phyloP scores from a whole-genome alignment of 2,113 vertebrate species.

The Notothenia rossii region DNA sequence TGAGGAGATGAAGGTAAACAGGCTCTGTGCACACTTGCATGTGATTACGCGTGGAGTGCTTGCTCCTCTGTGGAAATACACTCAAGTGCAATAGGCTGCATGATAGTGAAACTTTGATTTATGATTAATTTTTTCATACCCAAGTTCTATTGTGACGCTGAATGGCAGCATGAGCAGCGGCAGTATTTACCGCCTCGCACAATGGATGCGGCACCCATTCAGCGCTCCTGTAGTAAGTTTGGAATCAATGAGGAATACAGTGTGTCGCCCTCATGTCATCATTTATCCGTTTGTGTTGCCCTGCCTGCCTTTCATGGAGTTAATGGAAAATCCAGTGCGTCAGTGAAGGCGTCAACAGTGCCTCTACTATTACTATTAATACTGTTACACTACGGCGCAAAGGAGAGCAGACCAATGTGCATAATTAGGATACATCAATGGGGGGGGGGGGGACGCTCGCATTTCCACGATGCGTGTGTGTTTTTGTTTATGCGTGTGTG shows the following conservation, averaged over 20 bases:
- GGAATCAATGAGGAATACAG: conserved; percentile 24
- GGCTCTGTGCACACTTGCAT: conserved; percentile 70
- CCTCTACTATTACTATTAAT: conserved; percentile 77
- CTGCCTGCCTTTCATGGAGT: conserved; percentile 65
- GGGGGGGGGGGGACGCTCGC: conserved; percentile 40
- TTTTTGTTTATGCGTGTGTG: conserved; percentile 34
- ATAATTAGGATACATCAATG: conserved; percentile 66
- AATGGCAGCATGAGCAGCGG: conserved; percentile 38
- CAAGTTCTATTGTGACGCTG: conserved; percentile 59
- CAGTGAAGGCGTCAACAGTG: conserved; percentile 83
- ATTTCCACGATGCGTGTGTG: conserved; percentile 35
- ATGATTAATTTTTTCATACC: conserved; percentile 39
- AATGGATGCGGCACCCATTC: conserved; percentile 73
- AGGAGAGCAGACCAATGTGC: conserved; percentile 52
- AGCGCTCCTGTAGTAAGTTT: conserved; percentile 66
- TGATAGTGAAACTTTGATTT: conserved; percentile 81
- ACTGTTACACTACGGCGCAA: conserved; percentile 44
- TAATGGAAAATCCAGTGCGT: conserved; percentile 84
- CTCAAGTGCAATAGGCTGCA: conserved; percentile 76
- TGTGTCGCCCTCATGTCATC: conserved; percentile 32
- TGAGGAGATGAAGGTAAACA: conserved; percentile 98
- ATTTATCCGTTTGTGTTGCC: conserved; percentile 49
- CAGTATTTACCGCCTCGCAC: conserved; percentile 42
- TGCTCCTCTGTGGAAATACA: conserved; percentile 83
- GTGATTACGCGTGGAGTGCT: conserved; percentile 77